These are phyloP conservation scores for Synergus itoensis DNA, from an alignment of 2,888 invertebrate genomes.

Conservation along the genomic window DNA sequence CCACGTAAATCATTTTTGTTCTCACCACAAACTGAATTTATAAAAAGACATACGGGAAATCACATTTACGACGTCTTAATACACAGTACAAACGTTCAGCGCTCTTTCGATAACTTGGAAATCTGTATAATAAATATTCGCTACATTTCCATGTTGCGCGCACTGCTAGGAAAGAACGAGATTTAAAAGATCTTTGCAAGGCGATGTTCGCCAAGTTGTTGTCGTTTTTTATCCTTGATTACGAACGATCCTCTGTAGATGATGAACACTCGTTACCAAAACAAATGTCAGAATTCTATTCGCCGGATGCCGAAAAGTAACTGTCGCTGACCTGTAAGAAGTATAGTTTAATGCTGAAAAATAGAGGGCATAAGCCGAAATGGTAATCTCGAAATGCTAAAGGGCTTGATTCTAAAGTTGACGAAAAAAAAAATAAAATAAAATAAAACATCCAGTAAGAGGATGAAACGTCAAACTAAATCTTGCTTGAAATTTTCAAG, in stretches of 20 bases:
- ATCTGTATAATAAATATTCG: not conserved
- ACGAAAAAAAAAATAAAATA: conserved; percentile 33
- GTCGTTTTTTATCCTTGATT: not conserved
- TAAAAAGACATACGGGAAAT: not conserved
- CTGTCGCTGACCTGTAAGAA: conserved; percentile 74
- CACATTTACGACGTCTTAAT: conserved; percentile 6
- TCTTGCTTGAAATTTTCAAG: conserved; percentile 17
- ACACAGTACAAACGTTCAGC: conserved; percentile 17
- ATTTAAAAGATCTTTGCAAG: not conserved
- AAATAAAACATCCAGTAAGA: not conserved
- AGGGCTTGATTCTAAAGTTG: conserved; percentile 5
- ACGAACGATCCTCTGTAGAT: conserved; percentile 21
- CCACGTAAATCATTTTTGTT: not conserved
- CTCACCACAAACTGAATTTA: not conserved
- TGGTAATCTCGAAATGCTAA: conserved; percentile 7
- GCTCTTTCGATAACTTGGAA: not conserved
- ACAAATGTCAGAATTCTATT: conserved; percentile 35
- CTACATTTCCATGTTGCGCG: not conserved
- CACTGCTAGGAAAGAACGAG: not conserved
- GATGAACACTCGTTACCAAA: conserved; percentile 28
- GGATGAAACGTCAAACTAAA: not conserved
- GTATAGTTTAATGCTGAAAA: conserved; percentile 71
- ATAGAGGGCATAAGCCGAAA: not conserved
- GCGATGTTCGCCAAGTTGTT: not conserved
- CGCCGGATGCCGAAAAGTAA: conserved; percentile 44